Evolutionary conservation across 2,113 vertebrate species (phyloP).

Genomic region (Salvelinus alpinus): DNA sequence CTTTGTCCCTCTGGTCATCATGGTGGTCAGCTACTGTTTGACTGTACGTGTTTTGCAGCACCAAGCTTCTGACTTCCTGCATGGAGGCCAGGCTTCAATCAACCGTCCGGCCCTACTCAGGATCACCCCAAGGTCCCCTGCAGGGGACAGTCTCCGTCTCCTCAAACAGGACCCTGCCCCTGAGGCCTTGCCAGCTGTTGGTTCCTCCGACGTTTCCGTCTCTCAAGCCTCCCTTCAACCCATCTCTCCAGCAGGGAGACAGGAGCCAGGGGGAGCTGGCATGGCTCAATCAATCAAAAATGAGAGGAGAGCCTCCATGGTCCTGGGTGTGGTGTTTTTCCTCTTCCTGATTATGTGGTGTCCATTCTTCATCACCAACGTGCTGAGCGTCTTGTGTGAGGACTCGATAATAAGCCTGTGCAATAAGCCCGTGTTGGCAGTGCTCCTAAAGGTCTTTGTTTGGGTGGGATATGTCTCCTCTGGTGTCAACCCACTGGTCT

Average conservation of each 20-base stretch:
- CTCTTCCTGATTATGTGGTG: conserved; percentile 99
- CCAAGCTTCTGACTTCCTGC: conserved; percentile 86
- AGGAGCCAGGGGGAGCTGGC: conserved; percentile 56
- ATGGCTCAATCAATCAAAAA: conserved; percentile 92
- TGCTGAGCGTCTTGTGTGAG: conserved; percentile 86
- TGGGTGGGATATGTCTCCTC: conserved; percentile 98
- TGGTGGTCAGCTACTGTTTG: conserved; percentile 95
- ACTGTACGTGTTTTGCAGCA: conserved; percentile 90
- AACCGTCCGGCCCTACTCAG: conserved; percentile 74
- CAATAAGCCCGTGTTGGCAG: conserved; percentile 74
- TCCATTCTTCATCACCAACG: conserved; percentile 96
- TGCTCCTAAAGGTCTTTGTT: conserved; percentile 90
- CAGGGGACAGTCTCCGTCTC: too few species aligned
- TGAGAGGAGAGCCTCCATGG: conserved; percentile 95
- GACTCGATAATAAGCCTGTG: conserved; percentile 72
- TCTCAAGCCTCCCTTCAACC: conserved; percentile 87
- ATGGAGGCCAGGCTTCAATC: conserved; percentile 84
- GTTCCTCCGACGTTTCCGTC: conserved; percentile 84
- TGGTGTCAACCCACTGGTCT: conserved; percentile 91
- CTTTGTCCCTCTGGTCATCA: conserved; percentile 93
- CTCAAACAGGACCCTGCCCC: too few species aligned
- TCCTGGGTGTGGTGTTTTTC: conserved; percentile 95
- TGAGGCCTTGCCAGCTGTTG: conserved; percentile 21
- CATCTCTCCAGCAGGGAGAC: conserved; percentile 69
- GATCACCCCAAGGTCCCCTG: conserved; percentile 23